These are phyloP conservation scores for Cassiopea xamachana DNA, from an alignment of 30 jellyfish, hydroid and myxozoan species.

Conservation along the genomic window DNA sequence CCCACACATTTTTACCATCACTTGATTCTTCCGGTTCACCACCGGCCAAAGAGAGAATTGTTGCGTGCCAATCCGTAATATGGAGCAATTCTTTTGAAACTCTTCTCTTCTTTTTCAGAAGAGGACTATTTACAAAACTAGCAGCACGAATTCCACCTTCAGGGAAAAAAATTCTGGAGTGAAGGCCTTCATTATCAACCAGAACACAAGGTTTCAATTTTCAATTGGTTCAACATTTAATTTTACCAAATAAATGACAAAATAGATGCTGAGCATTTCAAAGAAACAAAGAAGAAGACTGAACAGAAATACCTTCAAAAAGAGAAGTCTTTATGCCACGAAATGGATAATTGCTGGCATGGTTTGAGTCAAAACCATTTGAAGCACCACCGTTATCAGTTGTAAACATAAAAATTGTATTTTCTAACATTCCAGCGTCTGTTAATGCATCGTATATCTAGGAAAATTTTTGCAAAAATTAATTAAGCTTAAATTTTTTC, in stretches of 20 bases:
- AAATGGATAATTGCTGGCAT: slow-evolving; percentile 78
- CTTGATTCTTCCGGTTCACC: slow-evolving; percentile 27
- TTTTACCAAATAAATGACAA: no score
- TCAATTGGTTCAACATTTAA: no score
- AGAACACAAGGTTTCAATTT: no score
- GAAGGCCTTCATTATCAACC: no score
- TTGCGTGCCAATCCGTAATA: slow-evolving; percentile 78
- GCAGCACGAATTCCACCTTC: slow-evolving; percentile 83
- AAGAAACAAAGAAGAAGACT: no score
- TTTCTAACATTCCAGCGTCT: slow-evolving; percentile 52
- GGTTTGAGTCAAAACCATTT: slow-evolving; percentile 73
- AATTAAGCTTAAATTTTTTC: not conserved
- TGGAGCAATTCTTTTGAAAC: slow-evolving; percentile 62
- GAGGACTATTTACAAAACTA: slow-evolving; percentile 65
- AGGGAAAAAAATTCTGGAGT: not conserved
- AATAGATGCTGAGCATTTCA: no score
- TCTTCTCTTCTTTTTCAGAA: slow-evolving; percentile 46
- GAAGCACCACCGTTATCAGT: slow-evolving; percentile 87
- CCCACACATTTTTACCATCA: slow-evolving; percentile 88
- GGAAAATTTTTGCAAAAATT: not conserved
- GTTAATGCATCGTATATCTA: slow-evolving; percentile 77
- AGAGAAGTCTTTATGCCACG: slow-evolving; percentile 83
- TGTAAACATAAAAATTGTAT: slow-evolving; percentile 71
- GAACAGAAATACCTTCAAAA: slow-evolving; percentile 62
- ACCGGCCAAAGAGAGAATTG: slow-evolving; percentile 72